A percentile compares a stretch with the other conserved stretches of the same genome.
phyloP scores from a whole-genome alignment of 2,797 vertebrate species.

The Orestias chungarensis region DNA sequence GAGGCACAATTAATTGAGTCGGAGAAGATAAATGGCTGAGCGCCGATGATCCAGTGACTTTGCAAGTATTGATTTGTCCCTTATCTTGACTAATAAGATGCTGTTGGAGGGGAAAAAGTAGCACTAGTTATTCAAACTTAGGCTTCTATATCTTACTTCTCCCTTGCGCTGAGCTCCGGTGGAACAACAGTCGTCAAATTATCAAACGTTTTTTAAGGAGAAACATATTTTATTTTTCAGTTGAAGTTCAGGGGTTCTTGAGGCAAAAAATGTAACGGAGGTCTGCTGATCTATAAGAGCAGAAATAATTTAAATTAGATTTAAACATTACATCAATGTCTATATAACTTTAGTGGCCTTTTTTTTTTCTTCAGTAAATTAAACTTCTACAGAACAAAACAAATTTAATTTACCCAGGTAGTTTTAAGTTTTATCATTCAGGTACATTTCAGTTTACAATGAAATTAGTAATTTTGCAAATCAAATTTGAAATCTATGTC shows the following conservation, averaged over 20 bases:
- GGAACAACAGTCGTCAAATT: constrained; percentile 23
- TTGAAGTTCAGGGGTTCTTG: constrained; percentile 7
- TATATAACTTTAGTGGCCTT: background rate
- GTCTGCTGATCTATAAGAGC: background rate
- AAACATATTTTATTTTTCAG: constrained; percentile 5
- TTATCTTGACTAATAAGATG: constrained; percentile 61
- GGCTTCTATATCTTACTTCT: constrained; percentile 29
- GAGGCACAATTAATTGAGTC: constrained; percentile 59
- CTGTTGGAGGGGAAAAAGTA: constrained; percentile 22
- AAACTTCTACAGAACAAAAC: background rate
- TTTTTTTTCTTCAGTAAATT: background rate
- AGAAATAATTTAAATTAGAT: background rate
- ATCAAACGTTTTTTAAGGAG: constrained; percentile 12
- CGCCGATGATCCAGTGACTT: constrained; percentile 59
- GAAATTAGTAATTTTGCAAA: background rate
- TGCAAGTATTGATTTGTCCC: constrained; percentile 61
- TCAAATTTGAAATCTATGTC: too few species aligned
- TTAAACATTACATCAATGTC: background rate
- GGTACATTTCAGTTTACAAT: background rate
- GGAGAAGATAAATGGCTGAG: constrained; percentile 59
- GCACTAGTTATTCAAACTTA: constrained; percentile 36
- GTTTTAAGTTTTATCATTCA: background rate
- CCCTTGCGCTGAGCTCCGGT: constrained; percentile 19
- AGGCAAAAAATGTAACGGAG: background rate
- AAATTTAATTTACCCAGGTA: background rate